Percentiles rank a stretch among this genome's conserved stretches.
These are phyloP conservation scores for Falco punctatus DNA, from an alignment of 2,113 vertebrate genomes.

Conservation along the genomic window DNA sequence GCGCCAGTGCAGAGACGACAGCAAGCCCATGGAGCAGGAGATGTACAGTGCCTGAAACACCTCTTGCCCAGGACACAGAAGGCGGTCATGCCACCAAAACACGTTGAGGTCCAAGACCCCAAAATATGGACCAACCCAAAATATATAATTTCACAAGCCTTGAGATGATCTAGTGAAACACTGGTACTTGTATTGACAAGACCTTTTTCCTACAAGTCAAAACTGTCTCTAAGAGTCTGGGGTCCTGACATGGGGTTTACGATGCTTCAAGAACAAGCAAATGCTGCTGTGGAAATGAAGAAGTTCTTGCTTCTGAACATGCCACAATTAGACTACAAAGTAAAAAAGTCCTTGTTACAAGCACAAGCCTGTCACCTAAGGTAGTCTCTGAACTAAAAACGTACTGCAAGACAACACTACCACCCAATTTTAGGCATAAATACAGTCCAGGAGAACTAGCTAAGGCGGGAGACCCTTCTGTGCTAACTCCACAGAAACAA, in stretches of 20 bases:
- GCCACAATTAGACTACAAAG: not conserved
- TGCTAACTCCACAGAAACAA: not conserved
- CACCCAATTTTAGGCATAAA: too few species aligned
- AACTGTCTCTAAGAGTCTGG: not conserved
- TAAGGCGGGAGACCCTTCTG: not conserved
- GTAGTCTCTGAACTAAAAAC: not conserved
- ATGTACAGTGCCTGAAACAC: not conserved
- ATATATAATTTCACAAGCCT: not conserved
- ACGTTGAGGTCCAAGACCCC: accelerated
- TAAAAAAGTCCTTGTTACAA: not conserved
- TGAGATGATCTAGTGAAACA: not conserved
- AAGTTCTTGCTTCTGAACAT: not conserved
- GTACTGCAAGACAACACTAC: not conserved
- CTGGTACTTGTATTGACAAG: not conserved
- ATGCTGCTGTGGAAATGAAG: not conserved
- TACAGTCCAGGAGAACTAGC: not conserved
- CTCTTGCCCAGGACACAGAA: not conserved
- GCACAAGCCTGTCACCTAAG: not conserved
- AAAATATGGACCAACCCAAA: not conserved
- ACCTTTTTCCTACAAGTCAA: not conserved
- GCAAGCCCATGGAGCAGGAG: accelerated
- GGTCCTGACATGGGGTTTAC: not conserved
- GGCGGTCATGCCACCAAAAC: not conserved
- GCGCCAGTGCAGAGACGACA: not conserved
- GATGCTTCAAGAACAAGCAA: not conserved